These are phyloP conservation scores for Metaphire vulgaris DNA, from an alignment of 1,140 invertebrate genomes.

Conservation along the genomic window DNA sequence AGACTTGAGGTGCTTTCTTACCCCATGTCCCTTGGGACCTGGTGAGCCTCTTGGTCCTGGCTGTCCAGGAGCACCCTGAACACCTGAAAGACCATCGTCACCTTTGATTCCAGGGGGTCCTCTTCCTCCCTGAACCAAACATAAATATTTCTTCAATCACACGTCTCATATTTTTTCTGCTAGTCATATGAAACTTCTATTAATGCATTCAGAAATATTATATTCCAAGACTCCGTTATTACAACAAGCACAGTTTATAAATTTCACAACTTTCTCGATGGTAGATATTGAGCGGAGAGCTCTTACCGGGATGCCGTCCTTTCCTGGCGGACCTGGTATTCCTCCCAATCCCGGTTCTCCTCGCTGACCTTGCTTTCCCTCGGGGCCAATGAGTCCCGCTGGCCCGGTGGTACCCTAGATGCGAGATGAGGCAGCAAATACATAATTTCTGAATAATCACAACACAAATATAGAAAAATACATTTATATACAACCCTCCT, in stretches of 20 bases:
- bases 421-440: neutral
- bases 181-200: no score
- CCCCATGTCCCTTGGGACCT: neutral
- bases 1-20: no score
- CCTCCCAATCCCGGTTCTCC: constrained; percentile 26
- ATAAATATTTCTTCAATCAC: no score
- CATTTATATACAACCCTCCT: neutral
- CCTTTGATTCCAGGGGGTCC: neutral
- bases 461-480: neutral
- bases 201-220: no score
- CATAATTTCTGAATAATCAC: neutral
- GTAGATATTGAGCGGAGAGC: neutral
- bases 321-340: constrained; percentile 31
- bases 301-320: constrained; percentile 34
- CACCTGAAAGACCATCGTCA: neutral
- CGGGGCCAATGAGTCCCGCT: constrained; percentile 19
- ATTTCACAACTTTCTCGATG: no score
- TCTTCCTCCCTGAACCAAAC: neutral
- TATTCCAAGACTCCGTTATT: no score
- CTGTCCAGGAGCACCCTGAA: neutral
- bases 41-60: neutral
- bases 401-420: constrained; percentile 21
- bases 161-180: no score
- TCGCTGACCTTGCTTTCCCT: constrained; percentile 24
- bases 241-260: no score